Base-by-base conservation (phyloP, 2,888 invertebrate species). In the Gari tellinella region DNA sequence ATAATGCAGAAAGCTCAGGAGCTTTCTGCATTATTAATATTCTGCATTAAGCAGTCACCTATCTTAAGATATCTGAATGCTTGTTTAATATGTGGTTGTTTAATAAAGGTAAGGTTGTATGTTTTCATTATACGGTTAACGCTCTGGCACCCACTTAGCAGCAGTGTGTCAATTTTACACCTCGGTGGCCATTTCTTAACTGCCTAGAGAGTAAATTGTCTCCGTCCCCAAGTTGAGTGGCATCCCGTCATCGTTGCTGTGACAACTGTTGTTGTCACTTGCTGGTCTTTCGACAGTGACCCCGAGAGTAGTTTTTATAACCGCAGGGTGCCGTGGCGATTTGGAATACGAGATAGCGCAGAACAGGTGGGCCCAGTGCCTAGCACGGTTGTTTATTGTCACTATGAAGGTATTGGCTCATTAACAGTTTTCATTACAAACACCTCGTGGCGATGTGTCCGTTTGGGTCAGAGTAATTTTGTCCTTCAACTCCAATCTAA, bases 141-240 rank as follows among this genome's bases (percentile, higher is more conserved):
- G 46, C 48, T 63, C 58, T 19, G 31, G 53, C 58, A 63, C 46
- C 58, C 43, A 63, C 62, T 64, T 68, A 56, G 55, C 49, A 52
- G 25, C 60, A 49, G 25, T 58, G 64, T 73, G 73, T 68, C 68
- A 67, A 58, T 68, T 73, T 73, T 64, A 60, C 73, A 64, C 73
- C 53, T 61, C 68, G 46, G 41, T 55, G 46, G 49, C 41, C 37
- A 41, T 21, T 48, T 64, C 52, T 38, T 49, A 43, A 49, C n/a
- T 40, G 37, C 25, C 37, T 45, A 38, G 41, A 43, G 52, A 58
- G 40, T 19, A 26, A 45, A 73, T 73, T 68, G 68, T 73, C 53
- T 68, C 64, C 17, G 10, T 55, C 55, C 17, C 49, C 55, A 64
- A 38, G 58, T 63, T 53, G 53, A 63, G 60, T 68, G 68, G 57